Evolutionary conservation across 2,888 invertebrate species (phyloP).

Genomic region (Scotopteryx bipunctaria): DNA sequence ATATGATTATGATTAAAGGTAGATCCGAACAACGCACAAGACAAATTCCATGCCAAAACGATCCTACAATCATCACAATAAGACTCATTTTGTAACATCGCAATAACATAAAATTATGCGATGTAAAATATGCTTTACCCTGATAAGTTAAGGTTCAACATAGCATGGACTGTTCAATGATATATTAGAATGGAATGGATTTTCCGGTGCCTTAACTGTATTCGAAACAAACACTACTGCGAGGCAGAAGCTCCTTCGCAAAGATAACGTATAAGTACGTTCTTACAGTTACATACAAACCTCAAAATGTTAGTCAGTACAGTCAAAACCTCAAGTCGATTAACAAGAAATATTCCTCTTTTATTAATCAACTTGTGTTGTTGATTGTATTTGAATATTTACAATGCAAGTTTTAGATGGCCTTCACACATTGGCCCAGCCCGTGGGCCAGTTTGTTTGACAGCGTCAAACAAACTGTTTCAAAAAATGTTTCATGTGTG

Average conservation of each 20-base stretch:
- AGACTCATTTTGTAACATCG: no score
- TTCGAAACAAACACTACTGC: slow-evolving; percentile 49
- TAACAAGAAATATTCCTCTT: background rate
- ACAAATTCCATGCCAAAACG: no score
- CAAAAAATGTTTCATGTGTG: no score
- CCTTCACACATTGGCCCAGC: no score
- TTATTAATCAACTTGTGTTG: background rate
- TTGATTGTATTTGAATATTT: slow-evolving; percentile 37
- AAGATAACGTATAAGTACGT: slow-evolving; percentile 66
- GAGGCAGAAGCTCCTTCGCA: slow-evolving; percentile 66
- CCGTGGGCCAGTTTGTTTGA: no score
- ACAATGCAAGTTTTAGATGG: slow-evolving; percentile 44
- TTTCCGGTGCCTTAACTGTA: slow-evolving; percentile 55
- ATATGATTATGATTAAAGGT: no score
- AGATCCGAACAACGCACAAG: no score
- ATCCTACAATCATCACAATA: no score
- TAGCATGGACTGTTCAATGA: background rate
- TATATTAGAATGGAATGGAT: slow-evolving; percentile 60
- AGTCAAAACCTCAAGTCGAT: background rate
- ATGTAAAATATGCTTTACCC: background rate
- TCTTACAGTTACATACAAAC: slow-evolving; percentile 56
- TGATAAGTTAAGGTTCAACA: background rate
- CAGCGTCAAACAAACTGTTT: no score
- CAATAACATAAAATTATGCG: no score
- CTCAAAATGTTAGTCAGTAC: slow-evolving; percentile 47